Conservation (phyloP, 2,888 invertebrate species). For the Acheta domesticus region DNA sequence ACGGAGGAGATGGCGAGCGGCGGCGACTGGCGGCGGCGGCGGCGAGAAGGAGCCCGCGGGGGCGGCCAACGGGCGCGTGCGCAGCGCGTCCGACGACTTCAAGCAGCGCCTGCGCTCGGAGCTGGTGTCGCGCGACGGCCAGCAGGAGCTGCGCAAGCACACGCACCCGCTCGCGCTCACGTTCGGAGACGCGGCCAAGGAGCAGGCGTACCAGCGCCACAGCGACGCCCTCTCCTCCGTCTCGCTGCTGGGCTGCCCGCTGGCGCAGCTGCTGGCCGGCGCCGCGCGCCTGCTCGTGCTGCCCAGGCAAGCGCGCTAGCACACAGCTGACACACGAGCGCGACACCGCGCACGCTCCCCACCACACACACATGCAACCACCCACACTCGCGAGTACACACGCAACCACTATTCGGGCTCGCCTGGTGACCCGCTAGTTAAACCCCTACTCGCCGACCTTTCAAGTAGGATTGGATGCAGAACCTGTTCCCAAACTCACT, state of each 20-base stretch:
- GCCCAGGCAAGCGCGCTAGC: conserved; percentile 52
- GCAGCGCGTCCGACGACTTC: conserved; percentile 75
- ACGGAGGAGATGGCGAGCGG: background rate
- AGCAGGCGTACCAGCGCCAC: conserved; percentile 63
- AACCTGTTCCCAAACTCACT: too few species aligned
- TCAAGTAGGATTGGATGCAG: too few species aligned
- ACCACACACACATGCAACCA: too few species aligned
- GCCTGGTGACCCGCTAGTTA: too few species aligned
- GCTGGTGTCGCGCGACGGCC: conserved; percentile 77
- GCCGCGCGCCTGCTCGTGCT: conserved; percentile 55
- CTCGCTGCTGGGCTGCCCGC: conserved; percentile 61
- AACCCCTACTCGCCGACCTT: too few species aligned
- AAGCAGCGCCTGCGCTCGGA: conserved; percentile 77
- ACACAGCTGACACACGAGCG: too few species aligned
- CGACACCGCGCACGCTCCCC: background rate
- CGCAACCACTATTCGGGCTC: too few species aligned
- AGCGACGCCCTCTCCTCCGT: conserved; percentile 64
- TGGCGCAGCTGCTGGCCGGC: conserved; percentile 55
- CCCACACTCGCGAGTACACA: too few species aligned
- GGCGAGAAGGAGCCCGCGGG: background rate
- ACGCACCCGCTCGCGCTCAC: conserved; percentile 62
- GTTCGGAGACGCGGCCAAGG: conserved; percentile 64
- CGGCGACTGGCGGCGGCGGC: too few species aligned
- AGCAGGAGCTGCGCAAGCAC: conserved; percentile 67
- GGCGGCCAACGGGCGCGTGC: conserved; percentile 51